Evolutionary conservation across 2,113 vertebrate genomes (phyloP).

Genomic region (Aldabrachelys gigantea): DNA sequence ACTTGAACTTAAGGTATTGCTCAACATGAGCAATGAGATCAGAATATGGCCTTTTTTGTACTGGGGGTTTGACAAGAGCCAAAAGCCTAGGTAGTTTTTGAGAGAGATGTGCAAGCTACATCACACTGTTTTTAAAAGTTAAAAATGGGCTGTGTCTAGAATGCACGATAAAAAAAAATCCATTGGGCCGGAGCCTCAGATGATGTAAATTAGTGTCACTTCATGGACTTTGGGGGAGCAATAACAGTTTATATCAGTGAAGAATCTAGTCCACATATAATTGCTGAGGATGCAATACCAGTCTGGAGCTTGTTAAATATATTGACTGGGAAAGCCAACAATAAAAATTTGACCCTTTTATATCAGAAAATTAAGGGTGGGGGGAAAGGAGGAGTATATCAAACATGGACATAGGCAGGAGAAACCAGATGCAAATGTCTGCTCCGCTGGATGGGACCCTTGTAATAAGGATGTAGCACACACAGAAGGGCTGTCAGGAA

Average conservation of each 20-base stretch:
- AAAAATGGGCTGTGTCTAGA: neutral
- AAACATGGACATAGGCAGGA: neutral
- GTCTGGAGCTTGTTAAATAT: neutral
- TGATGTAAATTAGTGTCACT: neutral
- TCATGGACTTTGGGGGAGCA: neutral
- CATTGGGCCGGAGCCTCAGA: neutral
- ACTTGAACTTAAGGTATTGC: neutral
- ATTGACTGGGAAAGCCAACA: neutral
- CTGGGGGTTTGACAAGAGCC: neutral
- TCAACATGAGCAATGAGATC: neutral
- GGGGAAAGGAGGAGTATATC: neutral
- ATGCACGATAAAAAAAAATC: neutral
- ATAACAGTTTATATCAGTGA: neutral
- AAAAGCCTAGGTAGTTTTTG: neutral
- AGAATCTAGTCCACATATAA: neutral
- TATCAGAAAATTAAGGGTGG: neutral
- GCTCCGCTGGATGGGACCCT: neutral
- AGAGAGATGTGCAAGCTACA: neutral
- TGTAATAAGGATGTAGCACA: neutral
- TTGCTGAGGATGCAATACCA: neutral
- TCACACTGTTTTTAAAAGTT: neutral
- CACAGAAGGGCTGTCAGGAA: fast-evolving
- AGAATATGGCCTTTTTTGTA: neutral
- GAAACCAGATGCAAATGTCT: neutral
- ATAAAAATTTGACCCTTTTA: neutral